Evolutionary conservation across 2,888 invertebrate species (phyloP).

Genomic region (Gymnocheta viridis): DNA sequence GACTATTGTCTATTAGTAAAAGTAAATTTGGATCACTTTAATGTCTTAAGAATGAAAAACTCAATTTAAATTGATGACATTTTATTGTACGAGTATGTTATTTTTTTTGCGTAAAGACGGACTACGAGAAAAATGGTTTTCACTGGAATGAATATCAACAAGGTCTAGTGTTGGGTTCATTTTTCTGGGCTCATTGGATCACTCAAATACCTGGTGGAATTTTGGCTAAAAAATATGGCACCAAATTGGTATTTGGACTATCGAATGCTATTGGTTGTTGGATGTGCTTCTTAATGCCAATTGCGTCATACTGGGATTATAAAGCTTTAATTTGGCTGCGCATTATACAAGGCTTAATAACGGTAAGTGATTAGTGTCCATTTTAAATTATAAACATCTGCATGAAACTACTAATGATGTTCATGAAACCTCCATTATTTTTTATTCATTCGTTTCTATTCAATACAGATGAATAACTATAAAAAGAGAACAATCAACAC

Average conservation of each 20-base stretch:
- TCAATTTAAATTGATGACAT: not conserved
- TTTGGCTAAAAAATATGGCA: slow-evolving; percentile 87
- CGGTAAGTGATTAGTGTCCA: slow-evolving; percentile 85
- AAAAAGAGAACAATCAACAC: too few relatives aligned
- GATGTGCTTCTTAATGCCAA: slow-evolving; percentile 86
- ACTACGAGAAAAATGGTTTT: slow-evolving; percentile 80
- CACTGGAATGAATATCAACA: slow-evolving; percentile 87
- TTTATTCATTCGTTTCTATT: too few relatives aligned
- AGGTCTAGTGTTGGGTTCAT: slow-evolving; percentile 86
- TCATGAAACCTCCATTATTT: too few relatives aligned
- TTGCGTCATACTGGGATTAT: slow-evolving; percentile 84
- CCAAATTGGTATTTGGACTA: slow-evolving; percentile 87
- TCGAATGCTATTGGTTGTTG: slow-evolving; percentile 86
- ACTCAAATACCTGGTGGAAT: slow-evolving; percentile 89
- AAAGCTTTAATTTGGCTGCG: slow-evolving; percentile 84
- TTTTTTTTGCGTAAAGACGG: slow-evolving; percentile 71
- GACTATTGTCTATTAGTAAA: not conserved
- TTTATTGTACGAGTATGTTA: not conserved
- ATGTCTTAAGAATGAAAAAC: not conserved
- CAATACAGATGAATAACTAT: too few relatives aligned
- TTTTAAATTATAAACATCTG: too few relatives aligned
- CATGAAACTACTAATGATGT: too few relatives aligned
- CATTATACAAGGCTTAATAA: slow-evolving; percentile 86
- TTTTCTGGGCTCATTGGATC: slow-evolving; percentile 88
- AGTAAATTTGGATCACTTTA: not conserved